phyloP scores from a whole-genome alignment of 2,113 vertebrate species.

The Lutjanus erythropterus region DNA sequence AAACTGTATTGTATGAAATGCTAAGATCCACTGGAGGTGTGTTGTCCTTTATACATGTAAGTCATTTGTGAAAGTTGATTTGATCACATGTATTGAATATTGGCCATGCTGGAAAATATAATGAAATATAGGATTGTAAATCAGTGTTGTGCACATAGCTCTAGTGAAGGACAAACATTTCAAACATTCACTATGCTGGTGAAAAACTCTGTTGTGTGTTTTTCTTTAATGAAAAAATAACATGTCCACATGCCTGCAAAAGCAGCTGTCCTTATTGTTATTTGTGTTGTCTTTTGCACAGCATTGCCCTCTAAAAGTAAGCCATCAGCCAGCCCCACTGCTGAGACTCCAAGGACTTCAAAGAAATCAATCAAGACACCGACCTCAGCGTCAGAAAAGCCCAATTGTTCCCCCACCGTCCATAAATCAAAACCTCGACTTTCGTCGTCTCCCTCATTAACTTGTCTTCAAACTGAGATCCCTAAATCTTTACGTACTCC shows the following conservation, averaged over 20 bases:
- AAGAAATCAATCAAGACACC: slow-evolving; percentile 46
- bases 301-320: slow-evolving; percentile 32
- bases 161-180: not conserved
- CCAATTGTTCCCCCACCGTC: slow-evolving; percentile 19
- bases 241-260: not conserved
- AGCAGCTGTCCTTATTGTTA: not conserved
- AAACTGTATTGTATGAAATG: too few relatives aligned
- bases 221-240: not conserved
- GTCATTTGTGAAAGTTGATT: not conserved
- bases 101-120: not conserved
- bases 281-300: slow-evolving; percentile 47
- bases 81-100: not conserved
- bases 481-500: not conserved
- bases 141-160: not conserved
- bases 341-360: slow-evolving; percentile 43
- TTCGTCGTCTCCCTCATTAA: slow-evolving; percentile 29
- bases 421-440: slow-evolving; percentile 36
- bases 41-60: not conserved
- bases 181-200: not conserved
- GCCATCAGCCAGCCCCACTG: slow-evolving; percentile 10
- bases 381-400: slow-evolving; percentile 26
- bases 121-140: slow-evolving; percentile 2
- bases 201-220: not conserved
- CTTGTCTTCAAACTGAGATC: slow-evolving; percentile 33
- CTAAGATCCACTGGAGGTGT: too few relatives aligned